These are phyloP conservation scores for Hormiphora californensis DNA, from an alignment of 37 sponge, comb jelly and placozoan genomes.

Conservation along the genomic window DNA sequence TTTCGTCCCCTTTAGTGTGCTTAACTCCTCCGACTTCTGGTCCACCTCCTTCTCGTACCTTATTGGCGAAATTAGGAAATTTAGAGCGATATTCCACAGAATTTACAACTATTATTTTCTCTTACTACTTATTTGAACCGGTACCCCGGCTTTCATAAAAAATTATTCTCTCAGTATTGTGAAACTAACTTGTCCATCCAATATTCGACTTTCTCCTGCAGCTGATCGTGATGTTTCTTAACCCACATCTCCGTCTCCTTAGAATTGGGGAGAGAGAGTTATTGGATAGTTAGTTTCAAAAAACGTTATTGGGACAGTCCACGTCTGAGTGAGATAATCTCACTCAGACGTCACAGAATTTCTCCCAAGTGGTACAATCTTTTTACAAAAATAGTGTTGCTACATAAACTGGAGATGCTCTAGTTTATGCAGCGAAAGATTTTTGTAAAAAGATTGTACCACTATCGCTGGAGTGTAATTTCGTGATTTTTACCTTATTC, in stretches of 20 bases:
- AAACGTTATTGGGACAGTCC: background rate
- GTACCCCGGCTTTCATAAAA: too few relatives aligned
- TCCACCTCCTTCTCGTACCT: conserved; percentile 26
- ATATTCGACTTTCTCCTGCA: conserved; percentile 76
- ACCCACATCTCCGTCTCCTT: conserved; percentile 54
- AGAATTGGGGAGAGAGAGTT: background rate
- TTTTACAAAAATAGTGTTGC: too few relatives aligned
- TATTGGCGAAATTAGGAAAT: background rate
- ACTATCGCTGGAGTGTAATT: too few relatives aligned
- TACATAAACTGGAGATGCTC: too few relatives aligned
- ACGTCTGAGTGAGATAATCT: too few relatives aligned
- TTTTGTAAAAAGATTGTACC: too few relatives aligned
- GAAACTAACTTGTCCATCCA: conserved; percentile 82
- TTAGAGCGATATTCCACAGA: background rate
- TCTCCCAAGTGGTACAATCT: too few relatives aligned
- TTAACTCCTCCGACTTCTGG: conserved; percentile 50
- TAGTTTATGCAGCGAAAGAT: too few relatives aligned
- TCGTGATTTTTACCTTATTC: conserved; percentile 56
- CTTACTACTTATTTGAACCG: too few relatives aligned
- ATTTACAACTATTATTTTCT: too few relatives aligned
- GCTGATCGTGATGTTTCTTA: conserved; percentile 50
- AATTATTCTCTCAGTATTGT: too few relatives aligned
- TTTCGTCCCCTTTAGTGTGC: conserved; percentile 62
- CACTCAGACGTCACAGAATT: too few relatives aligned
- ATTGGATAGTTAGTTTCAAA: background rate